Base-by-base conservation (phyloP, 2,797 vertebrate species). In the Typhlichthys eigenmanni region DNA sequence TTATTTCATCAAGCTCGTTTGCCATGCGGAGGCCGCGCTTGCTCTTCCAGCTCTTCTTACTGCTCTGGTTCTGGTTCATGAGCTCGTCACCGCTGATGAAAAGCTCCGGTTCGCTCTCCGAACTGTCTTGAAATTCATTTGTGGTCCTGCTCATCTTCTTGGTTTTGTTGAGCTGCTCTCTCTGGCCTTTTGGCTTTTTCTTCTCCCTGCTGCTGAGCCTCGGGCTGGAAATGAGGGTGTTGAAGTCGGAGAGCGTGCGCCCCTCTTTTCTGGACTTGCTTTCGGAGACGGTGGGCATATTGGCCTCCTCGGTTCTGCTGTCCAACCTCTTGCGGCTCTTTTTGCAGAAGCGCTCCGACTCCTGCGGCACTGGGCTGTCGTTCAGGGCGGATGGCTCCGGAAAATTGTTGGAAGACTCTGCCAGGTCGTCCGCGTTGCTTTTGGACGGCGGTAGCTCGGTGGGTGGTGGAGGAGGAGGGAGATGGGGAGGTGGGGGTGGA, bases 1-100 rank as follows among this genome's bases (percentile, higher is more conserved):
- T 98, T 61, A 96, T 95, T 75, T 98, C 97, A 59, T 99, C 97
- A 71, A 96, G 89, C 84, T 99, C 97, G 0, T 90, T 94, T 51
- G 95, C 94, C 75, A 96, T 92, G 5, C 97, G 92, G 75, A 95
- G 83, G 84, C 91, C 96, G 34, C 97, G 88, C 87, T 98, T 98
- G 83, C 92, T 96, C 92, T 99, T 99, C 98, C 97, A 99, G 61
- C 96, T 96, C 86, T 99, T 99, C 90, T 96, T 98, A 85, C 93
- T 94, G 76, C 94, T 95, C 87, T 99, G 98, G 87, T 95, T 96
- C 91, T 99, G 97, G 91, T 98, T 98, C 95, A 98, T 96, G 60
- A 99, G 93, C 87, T 99, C 98, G 5, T 99, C 98, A 3, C 97
- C 96, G 0, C 96, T 97, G 69, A 99, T 98, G 64, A 99, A 98